Base-by-base conservation (phyloP, 1,140 invertebrate genomes). In the Drosophila yakuba region DNA sequence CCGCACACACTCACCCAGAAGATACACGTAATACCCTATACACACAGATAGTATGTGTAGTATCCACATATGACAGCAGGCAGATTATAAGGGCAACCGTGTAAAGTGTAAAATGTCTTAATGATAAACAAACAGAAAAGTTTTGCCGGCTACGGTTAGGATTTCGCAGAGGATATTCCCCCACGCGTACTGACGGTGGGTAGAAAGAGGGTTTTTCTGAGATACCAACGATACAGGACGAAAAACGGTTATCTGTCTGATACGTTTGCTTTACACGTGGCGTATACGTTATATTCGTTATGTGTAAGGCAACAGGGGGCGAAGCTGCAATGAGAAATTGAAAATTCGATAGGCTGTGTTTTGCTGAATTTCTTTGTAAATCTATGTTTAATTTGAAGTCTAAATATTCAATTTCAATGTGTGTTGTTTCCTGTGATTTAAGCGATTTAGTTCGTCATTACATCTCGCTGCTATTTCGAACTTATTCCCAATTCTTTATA, bases 61-160 rank as follows among this genome's bases (percentile, higher is more conserved):
- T 25, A 69, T 41, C 63, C 67, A 83, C 80, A 85, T 84, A 79
- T 80, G 80, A 74, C 72, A 67, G 52, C 57, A 38, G 80, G 73
- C 50, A 83, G 83, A 88, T 86, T 86, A 88, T 86, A 69, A 88
- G 78, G 83, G 84, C 75, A 82, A 83, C 83, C 75, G 81, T 84
- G 78, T 75, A 81, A 78, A 86, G 64, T 82, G 82, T 88, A 86
- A 86, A 86, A 88, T 88, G 83, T 88, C 83, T 88, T 88, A 88
- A 88, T 88, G 83, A 88, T 88, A 88, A 88, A 88, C 83, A 88
- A 88, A 88, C 83, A 88, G 83, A 88, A 88, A 88, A 86, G 78
- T 88, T 88, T 74, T 59, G 67, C 71, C 75, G 61, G 39, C 60
- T 58, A 45, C 78, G 83, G 83, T 79, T 88, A 76, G 83, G 74